phyloP scores from a whole-genome alignment of 2,888 invertebrate genomes.

The Oxyteleia sp. region DNA sequence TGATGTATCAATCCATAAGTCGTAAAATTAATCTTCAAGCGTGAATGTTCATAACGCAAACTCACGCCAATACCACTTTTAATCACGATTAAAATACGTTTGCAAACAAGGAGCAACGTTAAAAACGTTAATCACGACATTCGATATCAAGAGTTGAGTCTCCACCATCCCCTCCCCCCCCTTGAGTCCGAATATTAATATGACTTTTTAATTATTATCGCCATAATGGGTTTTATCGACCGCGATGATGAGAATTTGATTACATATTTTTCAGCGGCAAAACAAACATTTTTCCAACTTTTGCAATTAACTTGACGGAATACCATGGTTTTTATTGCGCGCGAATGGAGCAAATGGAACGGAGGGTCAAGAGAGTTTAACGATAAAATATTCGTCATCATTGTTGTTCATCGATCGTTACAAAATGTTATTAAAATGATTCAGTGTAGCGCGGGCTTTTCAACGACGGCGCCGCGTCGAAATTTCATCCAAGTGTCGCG shows the following conservation, averaged over 20 bases:
- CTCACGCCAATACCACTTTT: neutral
- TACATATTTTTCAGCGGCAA: conserved; percentile 53
- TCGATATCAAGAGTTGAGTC: conserved; percentile 31
- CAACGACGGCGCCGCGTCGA: neutral
- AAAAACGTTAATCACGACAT: conserved; percentile 13
- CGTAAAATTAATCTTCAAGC: conserved; percentile 50
- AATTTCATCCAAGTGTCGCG: conserved; percentile 27
- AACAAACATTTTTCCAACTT: conserved; percentile 64
- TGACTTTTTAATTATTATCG: conserved; percentile 50
- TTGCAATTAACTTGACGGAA: conserved; percentile 61
- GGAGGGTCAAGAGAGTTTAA: conserved; percentile 50
- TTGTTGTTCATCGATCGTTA: conserved; percentile 47
- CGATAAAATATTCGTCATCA: conserved; percentile 55
- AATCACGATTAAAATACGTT: neutral
- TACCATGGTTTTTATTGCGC: conserved; percentile 50
- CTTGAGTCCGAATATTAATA: too few relatives aligned
- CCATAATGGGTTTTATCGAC: conserved; percentile 47
- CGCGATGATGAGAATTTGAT: conserved; percentile 55
- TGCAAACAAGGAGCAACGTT: conserved; percentile 6
- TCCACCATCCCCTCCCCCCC: too few relatives aligned
- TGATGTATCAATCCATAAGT: conserved; percentile 63
- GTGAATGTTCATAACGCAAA: too few relatives aligned
- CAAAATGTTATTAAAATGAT: conserved; percentile 62
- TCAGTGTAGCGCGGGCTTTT: conserved; percentile 12
- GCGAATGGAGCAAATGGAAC: conserved; percentile 42